Percentiles rank a stretch among this genome's conserved stretches.
phyloP scores from a whole-genome alignment of 2,113 vertebrate genomes.

The Pygoscelis adeliae region DNA sequence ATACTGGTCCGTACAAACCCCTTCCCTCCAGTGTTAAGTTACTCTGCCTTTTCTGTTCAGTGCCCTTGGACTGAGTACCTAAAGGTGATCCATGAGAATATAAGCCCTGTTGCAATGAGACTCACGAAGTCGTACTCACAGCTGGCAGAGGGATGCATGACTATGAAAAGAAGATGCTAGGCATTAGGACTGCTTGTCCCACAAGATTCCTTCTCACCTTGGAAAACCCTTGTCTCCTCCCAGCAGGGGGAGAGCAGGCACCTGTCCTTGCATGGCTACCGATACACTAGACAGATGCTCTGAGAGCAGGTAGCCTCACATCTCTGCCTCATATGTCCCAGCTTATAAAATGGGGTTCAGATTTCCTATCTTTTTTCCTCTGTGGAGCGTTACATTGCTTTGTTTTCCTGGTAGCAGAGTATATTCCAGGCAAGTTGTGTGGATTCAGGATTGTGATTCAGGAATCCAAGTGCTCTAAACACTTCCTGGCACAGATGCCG shows the following conservation, averaged over 20 bases:
- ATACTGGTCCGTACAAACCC: background rate
- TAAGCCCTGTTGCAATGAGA: background rate
- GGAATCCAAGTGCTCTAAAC: conserved; percentile 7
- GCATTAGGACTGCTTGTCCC: background rate
- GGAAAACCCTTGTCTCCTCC: background rate
- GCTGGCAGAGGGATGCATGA: background rate
- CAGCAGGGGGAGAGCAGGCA: background rate
- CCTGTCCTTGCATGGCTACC: background rate
- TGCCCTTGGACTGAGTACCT: background rate
- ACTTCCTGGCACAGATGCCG: conserved; percentile 34
- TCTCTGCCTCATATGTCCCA: background rate
- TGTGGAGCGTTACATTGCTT: background rate
- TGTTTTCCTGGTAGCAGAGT: background rate
- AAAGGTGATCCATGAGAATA: background rate
- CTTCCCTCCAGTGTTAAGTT: background rate
- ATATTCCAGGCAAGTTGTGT: background rate
- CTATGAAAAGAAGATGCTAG: background rate
- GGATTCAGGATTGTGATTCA: background rate
- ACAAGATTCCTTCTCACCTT: background rate
- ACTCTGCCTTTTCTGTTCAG: background rate
- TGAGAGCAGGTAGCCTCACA: background rate
- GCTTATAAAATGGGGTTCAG: background rate
- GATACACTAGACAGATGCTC: background rate
- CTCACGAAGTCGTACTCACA: background rate
- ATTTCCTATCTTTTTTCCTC: background rate